A percentile compares a stretch with the other conserved stretches of the same genome.
Conservation (phyloP, 2,797 vertebrate species). For the Poliocrania exsul region DNA sequence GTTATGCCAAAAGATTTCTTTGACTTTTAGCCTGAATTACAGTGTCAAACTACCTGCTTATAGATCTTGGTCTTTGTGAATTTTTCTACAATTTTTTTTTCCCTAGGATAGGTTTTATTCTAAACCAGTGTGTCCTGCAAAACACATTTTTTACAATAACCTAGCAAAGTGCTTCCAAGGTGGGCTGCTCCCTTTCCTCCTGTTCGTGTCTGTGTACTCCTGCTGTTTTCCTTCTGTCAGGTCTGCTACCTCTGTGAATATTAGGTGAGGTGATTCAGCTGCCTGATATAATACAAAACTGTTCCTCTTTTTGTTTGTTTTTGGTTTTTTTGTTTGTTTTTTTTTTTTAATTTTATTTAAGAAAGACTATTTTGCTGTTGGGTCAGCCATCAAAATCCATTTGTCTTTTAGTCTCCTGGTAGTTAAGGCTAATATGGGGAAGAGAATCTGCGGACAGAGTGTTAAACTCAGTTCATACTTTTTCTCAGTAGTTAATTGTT, state of each 20-base stretch:
- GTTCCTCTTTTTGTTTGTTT: neutral
- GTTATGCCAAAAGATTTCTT: neutral
- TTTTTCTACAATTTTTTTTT: neutral
- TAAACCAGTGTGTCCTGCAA: neutral
- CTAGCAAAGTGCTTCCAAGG: neutral
- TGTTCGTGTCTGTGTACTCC: neutral
- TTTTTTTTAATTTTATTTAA: neutral
- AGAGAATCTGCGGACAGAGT: neutral
- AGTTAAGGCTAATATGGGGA: neutral
- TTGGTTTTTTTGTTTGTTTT: too few species aligned
- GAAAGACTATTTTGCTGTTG: neutral
- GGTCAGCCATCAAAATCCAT: neutral
- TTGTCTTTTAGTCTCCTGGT: neutral
- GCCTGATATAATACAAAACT: neutral
- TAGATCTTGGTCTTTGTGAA: neutral
- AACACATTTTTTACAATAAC: neutral
- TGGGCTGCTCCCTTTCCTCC: neutral
- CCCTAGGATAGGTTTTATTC: neutral
- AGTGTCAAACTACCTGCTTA: neutral
- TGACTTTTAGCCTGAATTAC: neutral
- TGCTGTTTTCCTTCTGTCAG: neutral
- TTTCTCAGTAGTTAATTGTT: neutral
- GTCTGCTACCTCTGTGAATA: neutral
- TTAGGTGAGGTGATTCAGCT: neutral
- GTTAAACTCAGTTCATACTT: neutral